Percentiles rank a stretch among this genome's conserved stretches.
These are phyloP conservation scores for Drosophila anomelani DNA, from an alignment of 2,888 invertebrate species.

Conservation along the genomic window DNA sequence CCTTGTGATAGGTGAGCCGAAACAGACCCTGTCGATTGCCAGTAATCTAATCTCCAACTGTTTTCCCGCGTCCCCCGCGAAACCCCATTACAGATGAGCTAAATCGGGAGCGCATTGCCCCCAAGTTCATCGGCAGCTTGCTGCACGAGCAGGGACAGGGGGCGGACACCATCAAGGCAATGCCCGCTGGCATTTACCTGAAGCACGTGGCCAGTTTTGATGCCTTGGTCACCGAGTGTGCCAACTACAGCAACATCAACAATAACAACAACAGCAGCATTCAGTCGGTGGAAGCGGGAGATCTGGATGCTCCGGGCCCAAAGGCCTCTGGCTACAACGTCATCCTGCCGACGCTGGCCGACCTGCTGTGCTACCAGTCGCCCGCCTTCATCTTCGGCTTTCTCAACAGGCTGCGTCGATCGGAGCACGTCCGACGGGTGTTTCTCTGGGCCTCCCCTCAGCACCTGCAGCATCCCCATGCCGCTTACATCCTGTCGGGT, in stretches of 20 bases:
- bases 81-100: constrained; percentile 72
- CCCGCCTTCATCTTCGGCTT: constrained; percentile 77
- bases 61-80: constrained; percentile 4
- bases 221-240: constrained; percentile 63
- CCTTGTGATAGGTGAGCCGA: constrained; percentile 81
- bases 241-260: constrained; percentile 39
- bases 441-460: constrained; percentile 82
- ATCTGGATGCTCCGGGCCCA: constrained; percentile 15
- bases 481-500: constrained; percentile 77
- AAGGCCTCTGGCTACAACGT: constrained; percentile 68
- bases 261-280: constrained; percentile 38
- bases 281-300: constrained; percentile 4
- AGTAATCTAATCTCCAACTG: neutral
- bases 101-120: constrained; percentile 81
- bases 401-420: constrained; percentile 74
- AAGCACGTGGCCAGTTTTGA: constrained; percentile 61
- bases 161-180: constrained; percentile 60
- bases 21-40: neutral
- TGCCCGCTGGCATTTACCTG: constrained; percentile 61
- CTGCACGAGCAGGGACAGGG: constrained; percentile 81
- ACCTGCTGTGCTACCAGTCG: constrained; percentile 73
- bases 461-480: constrained; percentile 67
- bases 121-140: constrained; percentile 74
- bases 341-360: constrained; percentile 80
- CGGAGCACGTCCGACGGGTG: constrained; percentile 73